A percentile compares a stretch with the other conserved stretches of the same genome.
Conservation (phyloP, 2,797 vertebrate genomes). For the Clarias fuscus region DNA sequence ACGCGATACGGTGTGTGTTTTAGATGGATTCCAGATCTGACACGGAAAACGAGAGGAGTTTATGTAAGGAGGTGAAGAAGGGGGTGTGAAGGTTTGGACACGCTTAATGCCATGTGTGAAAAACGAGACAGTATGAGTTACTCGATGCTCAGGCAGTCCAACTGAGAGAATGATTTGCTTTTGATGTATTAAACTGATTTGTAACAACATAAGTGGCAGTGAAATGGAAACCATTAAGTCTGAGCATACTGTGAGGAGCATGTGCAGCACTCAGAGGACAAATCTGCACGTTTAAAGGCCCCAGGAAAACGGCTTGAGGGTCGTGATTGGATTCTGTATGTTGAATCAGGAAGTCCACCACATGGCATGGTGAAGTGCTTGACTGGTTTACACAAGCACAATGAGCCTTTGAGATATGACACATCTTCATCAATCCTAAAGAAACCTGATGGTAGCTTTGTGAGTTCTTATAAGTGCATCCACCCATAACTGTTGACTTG, state of each 20-base stretch:
- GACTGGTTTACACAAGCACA: neutral
- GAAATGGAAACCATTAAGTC: slow-evolving; percentile 29
- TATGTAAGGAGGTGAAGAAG: slow-evolving; percentile 14
- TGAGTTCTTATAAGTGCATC: neutral
- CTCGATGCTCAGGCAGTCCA: neutral
- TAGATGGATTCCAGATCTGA: slow-evolving; percentile 48
- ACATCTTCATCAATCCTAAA: neutral
- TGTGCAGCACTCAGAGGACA: neutral
- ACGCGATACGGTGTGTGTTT: slow-evolving; percentile 34
- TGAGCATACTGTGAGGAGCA: neutral
- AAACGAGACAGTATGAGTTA: slow-evolving; percentile 22
- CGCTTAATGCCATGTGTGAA: slow-evolving; percentile 35
- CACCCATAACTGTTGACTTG: neutral
- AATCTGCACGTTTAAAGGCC: neutral
- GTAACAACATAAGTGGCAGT: slow-evolving; percentile 33
- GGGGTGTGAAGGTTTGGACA: slow-evolving; percentile 37
- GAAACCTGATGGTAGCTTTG: neutral
- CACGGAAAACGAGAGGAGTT: slow-evolving; percentile 36
- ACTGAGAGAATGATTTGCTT: slow-evolving; percentile 27
- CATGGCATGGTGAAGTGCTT: neutral
- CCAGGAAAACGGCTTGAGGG: neutral
- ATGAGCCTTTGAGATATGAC: neutral
- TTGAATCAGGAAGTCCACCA: neutral
- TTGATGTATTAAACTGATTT: slow-evolving; percentile 45
- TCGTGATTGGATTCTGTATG: neutral